Conservation (phyloP, 2,888 invertebrate species). For the Autographa pulchrina region DNA sequence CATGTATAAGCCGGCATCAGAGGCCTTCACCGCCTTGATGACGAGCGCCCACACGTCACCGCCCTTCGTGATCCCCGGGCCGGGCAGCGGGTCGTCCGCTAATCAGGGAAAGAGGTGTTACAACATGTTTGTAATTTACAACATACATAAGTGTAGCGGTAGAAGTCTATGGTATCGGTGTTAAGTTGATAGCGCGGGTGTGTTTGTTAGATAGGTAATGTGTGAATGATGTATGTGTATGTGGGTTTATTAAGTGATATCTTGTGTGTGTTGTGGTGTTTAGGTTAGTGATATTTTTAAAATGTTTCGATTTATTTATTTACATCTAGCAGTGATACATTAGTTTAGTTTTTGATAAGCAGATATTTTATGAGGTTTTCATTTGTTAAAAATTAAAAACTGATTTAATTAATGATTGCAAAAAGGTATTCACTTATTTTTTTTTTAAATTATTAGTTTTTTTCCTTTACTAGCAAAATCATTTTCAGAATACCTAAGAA, state of each 20-base stretch:
- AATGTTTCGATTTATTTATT: too few relatives aligned
- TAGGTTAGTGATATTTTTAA: too few relatives aligned
- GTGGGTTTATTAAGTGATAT: too few relatives aligned
- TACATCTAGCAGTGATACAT: too few relatives aligned
- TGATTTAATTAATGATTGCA: too few relatives aligned
- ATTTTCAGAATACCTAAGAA: not conserved
- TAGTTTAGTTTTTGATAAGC: too few relatives aligned
- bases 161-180: not conserved
- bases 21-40: slow-evolving; percentile 91
- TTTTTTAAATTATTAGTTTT: too few relatives aligned
- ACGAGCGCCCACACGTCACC: slow-evolving; percentile 96
- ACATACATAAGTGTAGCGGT: not conserved
- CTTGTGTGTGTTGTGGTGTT: too few relatives aligned
- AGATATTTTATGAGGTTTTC: too few relatives aligned
- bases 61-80: slow-evolving; percentile 88
- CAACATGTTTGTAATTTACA: not conserved
- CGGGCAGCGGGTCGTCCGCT: slow-evolving; percentile 84
- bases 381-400: too few relatives aligned
- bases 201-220: not conserved
- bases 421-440: too few relatives aligned
- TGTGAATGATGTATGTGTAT: not conserved
- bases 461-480: not conserved
- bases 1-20: slow-evolving; percentile 94
- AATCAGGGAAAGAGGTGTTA: slow-evolving; percentile 20
- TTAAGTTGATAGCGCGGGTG: not conserved